These are phyloP conservation scores for Pseudonaja textilis DNA, from an alignment of 2,113 vertebrate genomes.

Conservation along the genomic window DNA sequence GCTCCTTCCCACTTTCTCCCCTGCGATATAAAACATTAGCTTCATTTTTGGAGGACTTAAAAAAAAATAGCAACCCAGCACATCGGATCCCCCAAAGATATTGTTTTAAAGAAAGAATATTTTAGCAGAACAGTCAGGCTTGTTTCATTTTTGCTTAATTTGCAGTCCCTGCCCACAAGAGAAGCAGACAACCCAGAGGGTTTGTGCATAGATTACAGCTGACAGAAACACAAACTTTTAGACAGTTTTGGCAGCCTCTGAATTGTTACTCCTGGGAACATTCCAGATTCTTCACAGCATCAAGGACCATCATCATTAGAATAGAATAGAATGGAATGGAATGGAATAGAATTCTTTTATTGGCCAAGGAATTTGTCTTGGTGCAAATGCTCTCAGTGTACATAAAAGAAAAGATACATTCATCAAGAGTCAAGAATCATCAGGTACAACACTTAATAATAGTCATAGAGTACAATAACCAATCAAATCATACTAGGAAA, in stretches of 20 bases:
- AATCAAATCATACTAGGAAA: too few relatives aligned
- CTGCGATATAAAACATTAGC: slow-evolving; percentile 31
- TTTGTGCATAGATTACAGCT: slow-evolving; percentile 22
- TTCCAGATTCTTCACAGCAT: slow-evolving; percentile 34
- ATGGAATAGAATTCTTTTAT: too few relatives aligned
- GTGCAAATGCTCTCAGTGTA: too few relatives aligned
- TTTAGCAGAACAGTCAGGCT: slow-evolving; percentile 36
- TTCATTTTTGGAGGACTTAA: slow-evolving; percentile 22
- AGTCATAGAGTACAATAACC: too few relatives aligned
- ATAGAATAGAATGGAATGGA: too few relatives aligned
- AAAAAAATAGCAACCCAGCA: background rate
- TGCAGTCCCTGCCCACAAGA: slow-evolving; percentile 32
- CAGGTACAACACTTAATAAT: too few relatives aligned
- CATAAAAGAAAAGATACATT: too few relatives aligned
- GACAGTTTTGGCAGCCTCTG: slow-evolving; percentile 35
- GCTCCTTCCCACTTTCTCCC: background rate
- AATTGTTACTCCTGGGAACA: slow-evolving; percentile 37
- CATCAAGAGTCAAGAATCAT: too few relatives aligned
- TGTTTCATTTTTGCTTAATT: slow-evolving; percentile 35
- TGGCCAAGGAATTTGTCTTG: too few relatives aligned
- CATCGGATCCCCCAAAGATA: slow-evolving; percentile 19
- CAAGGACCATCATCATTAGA: background rate
- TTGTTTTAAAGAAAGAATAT: slow-evolving; percentile 31
- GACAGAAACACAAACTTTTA: slow-evolving; percentile 37
- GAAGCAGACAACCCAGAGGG: background rate